Evolutionary conservation across 1,140 invertebrate species (phyloP).

Genomic region (Caenorhabditis remanei): DNA sequence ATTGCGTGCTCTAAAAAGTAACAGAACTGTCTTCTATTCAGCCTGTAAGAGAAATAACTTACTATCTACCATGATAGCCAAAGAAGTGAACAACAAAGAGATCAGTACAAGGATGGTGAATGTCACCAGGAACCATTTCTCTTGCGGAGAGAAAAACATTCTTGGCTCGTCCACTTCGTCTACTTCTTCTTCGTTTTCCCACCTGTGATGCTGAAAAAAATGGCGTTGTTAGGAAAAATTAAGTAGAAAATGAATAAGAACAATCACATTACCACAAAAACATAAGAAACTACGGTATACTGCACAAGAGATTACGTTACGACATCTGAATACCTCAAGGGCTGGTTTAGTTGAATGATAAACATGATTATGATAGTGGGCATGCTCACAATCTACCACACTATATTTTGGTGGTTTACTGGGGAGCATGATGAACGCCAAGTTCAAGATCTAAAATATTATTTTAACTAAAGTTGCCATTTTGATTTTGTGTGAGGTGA

Average conservation of each 20-base stretch:
- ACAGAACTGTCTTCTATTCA: too few species aligned
- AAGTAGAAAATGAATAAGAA: too few species aligned
- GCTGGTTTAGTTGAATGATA: neutral
- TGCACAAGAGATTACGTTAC: too few species aligned
- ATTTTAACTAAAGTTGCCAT: too few species aligned
- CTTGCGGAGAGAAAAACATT: neutral
- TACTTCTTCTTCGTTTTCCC: neutral
- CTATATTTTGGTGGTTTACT: neutral
- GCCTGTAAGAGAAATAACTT: too few species aligned
- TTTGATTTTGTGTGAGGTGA: too few species aligned
- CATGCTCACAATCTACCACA: neutral
- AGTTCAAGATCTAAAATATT: neutral
- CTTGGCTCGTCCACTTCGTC: neutral
- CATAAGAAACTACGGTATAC: too few species aligned
- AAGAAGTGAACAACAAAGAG: neutral
- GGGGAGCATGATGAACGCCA: neutral
- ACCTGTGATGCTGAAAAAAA: neutral
- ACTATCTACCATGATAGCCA: neutral
- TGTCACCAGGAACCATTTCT: neutral
- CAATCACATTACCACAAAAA: too few species aligned
- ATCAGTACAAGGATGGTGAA: neutral
- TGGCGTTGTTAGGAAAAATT: neutral
- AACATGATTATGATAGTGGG: neutral
- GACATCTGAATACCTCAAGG: too few species aligned
- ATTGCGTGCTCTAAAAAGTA: neutral